phyloP scores from a whole-genome alignment of 2,888 invertebrate species.

The Yponomeuta sedellus region DNA sequence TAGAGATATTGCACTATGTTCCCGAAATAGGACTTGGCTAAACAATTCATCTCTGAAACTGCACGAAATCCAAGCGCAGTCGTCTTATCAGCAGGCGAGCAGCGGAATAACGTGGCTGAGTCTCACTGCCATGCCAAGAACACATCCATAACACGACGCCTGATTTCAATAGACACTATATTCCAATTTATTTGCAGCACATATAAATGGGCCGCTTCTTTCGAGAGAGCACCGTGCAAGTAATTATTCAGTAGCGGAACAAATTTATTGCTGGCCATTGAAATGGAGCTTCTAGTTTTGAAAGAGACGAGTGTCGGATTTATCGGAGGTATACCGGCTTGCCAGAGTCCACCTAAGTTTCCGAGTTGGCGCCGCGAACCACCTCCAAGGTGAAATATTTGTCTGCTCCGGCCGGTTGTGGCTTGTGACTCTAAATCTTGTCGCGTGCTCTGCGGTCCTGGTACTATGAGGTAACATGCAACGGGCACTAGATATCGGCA shows the following conservation, averaged over 20 bases:
- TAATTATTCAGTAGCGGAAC: constrained; percentile 17
- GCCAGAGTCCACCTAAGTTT: constrained; percentile 14
- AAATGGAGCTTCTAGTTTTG: constrained; percentile 1
- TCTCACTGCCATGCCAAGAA: constrained; percentile 13
- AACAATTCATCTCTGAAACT: constrained; percentile 13
- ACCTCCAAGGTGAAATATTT: constrained; percentile 58
- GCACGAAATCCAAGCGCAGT: constrained; percentile 7
- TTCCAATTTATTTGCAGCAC: constrained; percentile 10
- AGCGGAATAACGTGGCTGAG: constrained; percentile 40
- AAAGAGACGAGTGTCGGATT: constrained; percentile 16
- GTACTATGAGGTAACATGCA: constrained; percentile 33
- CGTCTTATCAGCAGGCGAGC: constrained; percentile 45
- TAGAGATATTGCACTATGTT: neutral
- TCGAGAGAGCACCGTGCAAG: constrained; percentile 4
- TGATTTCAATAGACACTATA: constrained; percentile 10
- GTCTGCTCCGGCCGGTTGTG: constrained; percentile 44
- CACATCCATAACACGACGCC: neutral
- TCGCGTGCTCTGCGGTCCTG: constrained; percentile 48
- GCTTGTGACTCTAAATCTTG: constrained; percentile 55
- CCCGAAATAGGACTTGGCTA: neutral
- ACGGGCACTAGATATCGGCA: constrained; percentile 39
- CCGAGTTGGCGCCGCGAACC: constrained; percentile 39
- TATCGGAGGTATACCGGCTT: constrained; percentile 9
- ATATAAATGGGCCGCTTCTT: constrained; percentile 11
- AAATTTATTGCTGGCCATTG: constrained; percentile 16